Conservation (phyloP, 1,140 invertebrate species). For the Mycetomoellerius zeteki region DNA sequence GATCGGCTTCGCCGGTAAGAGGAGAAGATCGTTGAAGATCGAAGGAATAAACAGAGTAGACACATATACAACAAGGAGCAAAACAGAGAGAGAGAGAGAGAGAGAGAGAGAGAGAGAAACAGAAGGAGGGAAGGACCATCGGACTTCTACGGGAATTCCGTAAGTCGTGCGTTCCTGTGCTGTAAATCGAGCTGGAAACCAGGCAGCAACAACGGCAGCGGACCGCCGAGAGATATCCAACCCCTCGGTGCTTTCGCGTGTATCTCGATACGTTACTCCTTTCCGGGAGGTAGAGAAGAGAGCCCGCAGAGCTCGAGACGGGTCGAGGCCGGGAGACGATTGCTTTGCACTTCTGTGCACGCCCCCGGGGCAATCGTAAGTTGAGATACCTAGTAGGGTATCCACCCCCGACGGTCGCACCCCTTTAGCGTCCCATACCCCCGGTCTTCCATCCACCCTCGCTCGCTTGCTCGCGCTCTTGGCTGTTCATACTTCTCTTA, state of each 20-base stretch:
- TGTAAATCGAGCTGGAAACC: slow-evolving; percentile 71
- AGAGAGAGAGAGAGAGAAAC: neutral
- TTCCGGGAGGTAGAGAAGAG: slow-evolving; percentile 63
- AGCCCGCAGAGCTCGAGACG: slow-evolving; percentile 68
- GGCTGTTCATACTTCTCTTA: slow-evolving; percentile 65
- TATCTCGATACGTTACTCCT: slow-evolving; percentile 75
- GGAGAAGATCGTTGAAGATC: slow-evolving; percentile 45
- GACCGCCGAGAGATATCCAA: slow-evolving; percentile 60
- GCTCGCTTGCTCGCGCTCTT: slow-evolving; percentile 26
- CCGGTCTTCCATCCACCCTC: neutral
- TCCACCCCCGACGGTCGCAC: slow-evolving; percentile 34
- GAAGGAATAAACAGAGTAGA: slow-evolving; percentile 48
- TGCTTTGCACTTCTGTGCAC: slow-evolving; percentile 79
- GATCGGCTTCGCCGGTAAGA: slow-evolving; percentile 46
- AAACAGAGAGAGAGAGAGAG: neutral
- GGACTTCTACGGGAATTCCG: slow-evolving; percentile 68
- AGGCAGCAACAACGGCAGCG: slow-evolving; percentile 65
- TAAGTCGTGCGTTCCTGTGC: slow-evolving; percentile 68
- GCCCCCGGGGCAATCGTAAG: slow-evolving; percentile 77
- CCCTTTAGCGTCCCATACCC: slow-evolving; percentile 10
- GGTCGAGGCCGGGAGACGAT: slow-evolving; percentile 74
- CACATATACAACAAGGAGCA: neutral
- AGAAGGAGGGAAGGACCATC: slow-evolving; percentile 46
- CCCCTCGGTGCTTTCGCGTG: slow-evolving; percentile 61
- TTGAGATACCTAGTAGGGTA: slow-evolving; percentile 77